Base-by-base conservation (phyloP, 2,888 invertebrate species). In the Parnassius apollo region DNA sequence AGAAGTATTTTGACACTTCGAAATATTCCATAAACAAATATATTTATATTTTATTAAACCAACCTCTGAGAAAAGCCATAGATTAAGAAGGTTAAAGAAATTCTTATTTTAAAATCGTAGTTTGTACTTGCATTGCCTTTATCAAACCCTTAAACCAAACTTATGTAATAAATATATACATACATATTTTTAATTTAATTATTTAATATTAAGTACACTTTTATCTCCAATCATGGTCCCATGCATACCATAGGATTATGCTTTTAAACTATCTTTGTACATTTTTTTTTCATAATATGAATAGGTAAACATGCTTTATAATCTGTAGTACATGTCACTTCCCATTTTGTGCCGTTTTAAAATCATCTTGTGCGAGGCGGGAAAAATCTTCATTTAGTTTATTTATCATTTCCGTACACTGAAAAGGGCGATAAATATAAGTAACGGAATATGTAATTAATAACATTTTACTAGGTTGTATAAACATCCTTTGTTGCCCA, bases 351-450 rank as follows among this genome's bases (percentile, higher is more conserved):
- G 70, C 70, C 35, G 83, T 82, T 50, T 79, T 76, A 64, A 83
- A 85, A 59, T 80, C 80, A 2, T 82, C 73, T 64, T 86, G 85
- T 4, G 88, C 79, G 9, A 89, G 75, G 10, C 78, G 75, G 0
- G 85, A 80, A 65, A 89, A 83, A 53, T 89, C 89, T 62, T 85
- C 86, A 49, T 84, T 85, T n/a, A 91, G 70, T 62, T 85, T 83
- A 64, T 83, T 85, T 59, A 91, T 78, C 63, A 80, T 85, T 62
- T 86, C 89, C 3, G 83, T 78, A 61, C 83, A 85, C 91, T 91
- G 77, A 46, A 86, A 82, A 53, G 46, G 48, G 9, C 11, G n/a
- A 12, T 25, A 10, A 52, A 18, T 22, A 52, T 35, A 55, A 45
- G 10, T 0, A 44, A 55, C 4, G 2, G 4, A 35, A 35, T 35